Evolutionary conservation across 2,113 vertebrate genomes (phyloP), one percentile per base, ranked within the genome.

Genomic region (Syngnathus floridae): DNA sequence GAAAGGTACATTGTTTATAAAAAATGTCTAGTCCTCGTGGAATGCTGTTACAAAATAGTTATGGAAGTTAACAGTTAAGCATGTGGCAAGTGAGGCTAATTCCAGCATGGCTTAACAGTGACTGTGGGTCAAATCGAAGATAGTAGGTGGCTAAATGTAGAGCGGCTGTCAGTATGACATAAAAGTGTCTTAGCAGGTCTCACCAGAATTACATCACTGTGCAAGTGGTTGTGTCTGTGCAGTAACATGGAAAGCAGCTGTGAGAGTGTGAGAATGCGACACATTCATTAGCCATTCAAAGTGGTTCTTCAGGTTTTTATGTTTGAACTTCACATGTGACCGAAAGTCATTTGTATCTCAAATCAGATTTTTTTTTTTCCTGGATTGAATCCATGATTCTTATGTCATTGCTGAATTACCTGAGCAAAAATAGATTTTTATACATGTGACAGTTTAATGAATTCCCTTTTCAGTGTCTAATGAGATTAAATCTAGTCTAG

Each of bases 101-200:
- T 80, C 52, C 63, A 72, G 64, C 63, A 54, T 65, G 64, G 69
- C 67, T 60, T 79, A 70, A 69, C 12, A 48, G 78, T 2, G 38
- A 61, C 66, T 37, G 57, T 37, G 48, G 16, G 0, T 8, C 37
- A 64, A 70, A 73, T 38, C 21, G 67, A 70, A 70, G 36, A 40
- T 46, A 68, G 70, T 58, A 59, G 64, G 69, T 38, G 61, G 73
- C 81, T 82, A 79, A 83, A 81, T 74, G 67, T 64, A 71, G 70
- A 65, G 66, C 69, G 65, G 49, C 71, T 82, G 35, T 54, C 41
- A 62, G 48, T 19, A 69, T 86, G 82, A 76, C 76, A 77, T 86
- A 79, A 84, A 88, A 66, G 67, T 52, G 40, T 65, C 65, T 69
- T 40, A 66, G 61, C 70, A 68, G 65, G 57, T 69, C 79, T 90